These are phyloP conservation scores for Paramacrobiotus metropolitanus DNA, from an alignment of 1,140 invertebrate species.

Conservation along the genomic window DNA sequence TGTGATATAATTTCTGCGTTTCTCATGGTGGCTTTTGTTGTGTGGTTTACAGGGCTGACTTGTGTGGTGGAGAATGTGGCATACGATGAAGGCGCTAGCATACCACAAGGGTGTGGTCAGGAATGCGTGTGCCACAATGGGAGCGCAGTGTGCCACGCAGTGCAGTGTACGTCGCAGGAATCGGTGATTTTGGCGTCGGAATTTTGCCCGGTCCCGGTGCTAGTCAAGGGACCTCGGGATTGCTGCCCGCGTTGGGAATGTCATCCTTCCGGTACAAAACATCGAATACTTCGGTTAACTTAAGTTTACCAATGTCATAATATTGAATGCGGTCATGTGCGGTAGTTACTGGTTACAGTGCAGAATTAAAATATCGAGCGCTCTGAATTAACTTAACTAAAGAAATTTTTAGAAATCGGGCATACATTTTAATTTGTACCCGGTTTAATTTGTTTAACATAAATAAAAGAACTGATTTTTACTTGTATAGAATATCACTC, in stretches of 20 bases:
- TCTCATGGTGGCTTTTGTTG: neutral
- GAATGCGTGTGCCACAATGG: slow-evolving; percentile 1
- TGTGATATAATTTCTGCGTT: neutral
- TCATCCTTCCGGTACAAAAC: neutral
- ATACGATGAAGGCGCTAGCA: neutral
- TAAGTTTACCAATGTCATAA: too few species aligned
- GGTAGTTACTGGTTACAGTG: too few species aligned
- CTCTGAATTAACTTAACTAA: too few species aligned
- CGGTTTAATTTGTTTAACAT: too few species aligned
- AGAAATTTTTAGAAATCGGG: too few species aligned
- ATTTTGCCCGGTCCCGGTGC: neutral
- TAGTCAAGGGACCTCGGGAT: neutral
- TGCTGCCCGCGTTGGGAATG: slow-evolving; percentile 4
- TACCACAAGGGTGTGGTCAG: neutral
- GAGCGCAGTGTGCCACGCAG: neutral
- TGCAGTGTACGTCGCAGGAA: neutral
- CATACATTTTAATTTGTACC: too few species aligned
- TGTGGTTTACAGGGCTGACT: neutral
- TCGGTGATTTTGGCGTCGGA: neutral
- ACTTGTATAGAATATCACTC: too few species aligned
- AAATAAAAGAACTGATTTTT: too few species aligned
- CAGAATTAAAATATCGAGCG: too few species aligned
- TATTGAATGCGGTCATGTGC: too few species aligned
- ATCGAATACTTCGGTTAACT: neutral
- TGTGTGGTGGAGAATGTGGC: neutral